Evolutionary conservation across 2,113 vertebrate species (phyloP).

Genomic region (Cromileptes altivelis): DNA sequence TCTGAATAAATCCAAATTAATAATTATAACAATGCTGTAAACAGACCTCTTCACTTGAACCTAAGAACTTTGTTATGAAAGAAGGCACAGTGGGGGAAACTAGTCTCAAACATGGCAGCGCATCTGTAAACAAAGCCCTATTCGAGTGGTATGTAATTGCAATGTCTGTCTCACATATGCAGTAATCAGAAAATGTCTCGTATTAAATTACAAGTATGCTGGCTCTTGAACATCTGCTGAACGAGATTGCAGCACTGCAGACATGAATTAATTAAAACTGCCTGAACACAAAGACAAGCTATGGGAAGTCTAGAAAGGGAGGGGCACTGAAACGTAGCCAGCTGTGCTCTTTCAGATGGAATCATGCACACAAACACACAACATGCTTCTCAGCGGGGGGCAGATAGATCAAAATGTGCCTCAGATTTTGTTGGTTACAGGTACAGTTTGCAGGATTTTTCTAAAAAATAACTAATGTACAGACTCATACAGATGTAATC

Average conservation of each 20-base stretch:
- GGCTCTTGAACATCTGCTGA: conserved; percentile 69
- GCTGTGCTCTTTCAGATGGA: conserved; percentile 59
- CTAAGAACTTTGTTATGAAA: conserved; percentile 22
- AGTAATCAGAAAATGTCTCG: conserved; percentile 58
- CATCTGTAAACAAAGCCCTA: conserved; percentile 47
- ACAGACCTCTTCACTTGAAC: conserved; percentile 14
- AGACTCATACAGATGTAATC: too few relatives aligned
- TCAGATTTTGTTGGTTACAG: conserved; percentile 5
- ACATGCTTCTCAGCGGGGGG: background rate
- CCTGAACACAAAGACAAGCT: conserved; percentile 58
- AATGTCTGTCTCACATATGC: conserved; percentile 57
- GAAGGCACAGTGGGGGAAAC: background rate
- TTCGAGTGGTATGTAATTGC: conserved; percentile 52
- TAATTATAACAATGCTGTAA: conserved; percentile 20
- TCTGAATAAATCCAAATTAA: conserved; percentile 30
- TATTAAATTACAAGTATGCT: conserved; percentile 53
- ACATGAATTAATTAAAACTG: conserved; percentile 70
- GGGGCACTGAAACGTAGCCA: conserved; percentile 52
- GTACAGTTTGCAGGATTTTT: background rate
- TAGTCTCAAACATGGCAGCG: conserved; percentile 19
- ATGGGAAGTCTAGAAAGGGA: conserved; percentile 44
- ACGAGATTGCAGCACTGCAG: conserved; percentile 50
- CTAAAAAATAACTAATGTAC: too few relatives aligned
- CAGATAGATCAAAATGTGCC: background rate
- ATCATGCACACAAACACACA: conserved; percentile 23